Base-by-base conservation (phyloP, 2,113 vertebrate genomes). In the Hoplias malabaricus region DNA sequence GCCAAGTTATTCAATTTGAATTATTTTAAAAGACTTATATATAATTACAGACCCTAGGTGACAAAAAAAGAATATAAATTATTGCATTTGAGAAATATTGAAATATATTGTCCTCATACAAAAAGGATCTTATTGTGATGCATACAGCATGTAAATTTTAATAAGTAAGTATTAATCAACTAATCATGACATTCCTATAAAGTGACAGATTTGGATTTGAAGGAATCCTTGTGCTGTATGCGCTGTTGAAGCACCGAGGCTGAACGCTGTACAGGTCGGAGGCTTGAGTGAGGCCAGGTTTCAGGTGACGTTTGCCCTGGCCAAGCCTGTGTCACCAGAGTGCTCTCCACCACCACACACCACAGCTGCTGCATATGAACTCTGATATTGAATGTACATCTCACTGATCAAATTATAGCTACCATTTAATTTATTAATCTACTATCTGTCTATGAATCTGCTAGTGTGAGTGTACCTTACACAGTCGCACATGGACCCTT, bases 341-440 rank as follows among this genome's bases (percentile, higher is more conserved):
- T 69, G 71, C 63, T 73, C 69, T 31, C 62, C 42, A 56, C n/a
- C 62, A 40, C 25, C 62, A 66, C 75, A 77, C 59, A 69, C 40
- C 67, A 63, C 76, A 78, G 76, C 76, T 78, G 76, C 80, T 34
- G 75, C 40, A 82, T 71, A 82, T 79, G 71, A 74, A 72, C 67
- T 78, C 76, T 78, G 76, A 78, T 78, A 78, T 68, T n/a, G 75
- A 48, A 42, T 53, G 66, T 70, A 78, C 67, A 3, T 68, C 14
- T 50, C 70, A 75, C 38, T 25, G 38, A 74, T 43, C 65, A 46
- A 69, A 78, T 69, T 69, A 59, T 53, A 79, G 46, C 38, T 75
- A 42, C 46, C 81, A 73, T 79, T 75, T 80, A 62, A 76, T 82
- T 72, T 79, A 78, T 78, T 78, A 78, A 79, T 72, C 68, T 19